These are phyloP conservation scores for Drosophila murphyi DNA, from an alignment of 1,140 invertebrate genomes.

Conservation along the genomic window DNA sequence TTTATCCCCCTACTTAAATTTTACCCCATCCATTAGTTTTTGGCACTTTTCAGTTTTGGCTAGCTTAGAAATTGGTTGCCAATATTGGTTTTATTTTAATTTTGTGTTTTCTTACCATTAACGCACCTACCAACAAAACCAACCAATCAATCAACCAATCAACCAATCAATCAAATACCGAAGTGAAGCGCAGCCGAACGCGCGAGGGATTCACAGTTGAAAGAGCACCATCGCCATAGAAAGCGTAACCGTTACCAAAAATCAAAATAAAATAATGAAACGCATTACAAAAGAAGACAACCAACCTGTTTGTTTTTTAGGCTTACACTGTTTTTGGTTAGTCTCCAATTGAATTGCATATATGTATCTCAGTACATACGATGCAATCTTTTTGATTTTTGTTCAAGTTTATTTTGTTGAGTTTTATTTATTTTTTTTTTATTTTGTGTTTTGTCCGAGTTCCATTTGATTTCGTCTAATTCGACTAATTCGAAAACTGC, in stretches of 20 bases:
- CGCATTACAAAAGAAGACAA: constrained; percentile 39
- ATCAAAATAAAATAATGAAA: background rate
- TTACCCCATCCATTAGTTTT: constrained; percentile 11
- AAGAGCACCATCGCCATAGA: constrained; percentile 82
- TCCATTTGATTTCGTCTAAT: constrained; percentile 9
- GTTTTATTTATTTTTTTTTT: constrained; percentile 33
- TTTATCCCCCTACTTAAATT: constrained; percentile 7
- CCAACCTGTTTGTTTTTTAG: constrained; percentile 60
- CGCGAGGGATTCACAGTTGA: constrained; percentile 86
- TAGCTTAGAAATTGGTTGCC: constrained; percentile 67
- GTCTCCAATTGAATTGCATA: constrained; percentile 40
- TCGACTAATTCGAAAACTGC: no score
- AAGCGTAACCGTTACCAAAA: constrained; percentile 30
- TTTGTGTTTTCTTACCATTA: constrained; percentile 73
- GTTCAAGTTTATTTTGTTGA: constrained; percentile 41
- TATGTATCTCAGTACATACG: constrained; percentile 7
- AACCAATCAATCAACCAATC: constrained; percentile 47
- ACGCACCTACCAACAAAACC: constrained; percentile 68
- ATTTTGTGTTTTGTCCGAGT: constrained; percentile 26
- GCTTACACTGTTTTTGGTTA: constrained; percentile 69
- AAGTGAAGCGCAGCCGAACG: constrained; percentile 87
- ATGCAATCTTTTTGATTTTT: constrained; percentile 37
- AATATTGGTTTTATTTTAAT: constrained; percentile 63
- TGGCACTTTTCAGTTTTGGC: constrained; percentile 53
- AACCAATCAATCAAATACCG: constrained; percentile 41